Evolutionary conservation across 1,140 invertebrate species (phyloP), one percentile per base, ranked within the genome.

Genomic region (Bombus superbus): DNA sequence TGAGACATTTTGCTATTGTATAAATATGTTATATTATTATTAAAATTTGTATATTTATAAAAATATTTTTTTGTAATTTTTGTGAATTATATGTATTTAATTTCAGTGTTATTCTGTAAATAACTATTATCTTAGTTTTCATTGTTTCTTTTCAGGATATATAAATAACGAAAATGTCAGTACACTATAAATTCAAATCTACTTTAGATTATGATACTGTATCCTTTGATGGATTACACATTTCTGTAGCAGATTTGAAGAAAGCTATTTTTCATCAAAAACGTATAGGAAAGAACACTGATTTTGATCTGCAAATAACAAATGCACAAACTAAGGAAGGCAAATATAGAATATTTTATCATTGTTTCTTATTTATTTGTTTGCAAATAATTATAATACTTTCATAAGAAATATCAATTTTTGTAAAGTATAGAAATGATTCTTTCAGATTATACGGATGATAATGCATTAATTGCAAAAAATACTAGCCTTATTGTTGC

Each of bases 141-240:
- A 25, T 77, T 81, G n/a, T 76, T 72, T 66, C 42, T 83, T 88
- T 89, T 68, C 64, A 94, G 92, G 83, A 90, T 88, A 86, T 79
- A 88, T 90, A 75, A 88, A 75, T 81, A 91, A 66, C 75, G 85
- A 93, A 94, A 92, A 99, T 99, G 97, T 99, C 98, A 91, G 98
- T 99, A 84, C 98, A 99, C 95, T 99, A 99, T 95, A 99, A 99
- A 95, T 99, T 99, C 94, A 99, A 99, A 96, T 98, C 98, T 91
- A 97, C 98, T 75, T 96, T 99, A 91, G 98, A 99, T 93, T 99
- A 98, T 96, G 98, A 99, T 94, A 99, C 98, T 9, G 97, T 99
- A 71, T 99, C 98, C 38, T 99, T 99, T 94, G 99, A 99, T 97
- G 99, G 99, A 69, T 96, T 99, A 53, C 98, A 99, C 93, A 99